Conservation (phyloP, 1,140 invertebrate species). For the Drosophila quadrilineata region DNA sequence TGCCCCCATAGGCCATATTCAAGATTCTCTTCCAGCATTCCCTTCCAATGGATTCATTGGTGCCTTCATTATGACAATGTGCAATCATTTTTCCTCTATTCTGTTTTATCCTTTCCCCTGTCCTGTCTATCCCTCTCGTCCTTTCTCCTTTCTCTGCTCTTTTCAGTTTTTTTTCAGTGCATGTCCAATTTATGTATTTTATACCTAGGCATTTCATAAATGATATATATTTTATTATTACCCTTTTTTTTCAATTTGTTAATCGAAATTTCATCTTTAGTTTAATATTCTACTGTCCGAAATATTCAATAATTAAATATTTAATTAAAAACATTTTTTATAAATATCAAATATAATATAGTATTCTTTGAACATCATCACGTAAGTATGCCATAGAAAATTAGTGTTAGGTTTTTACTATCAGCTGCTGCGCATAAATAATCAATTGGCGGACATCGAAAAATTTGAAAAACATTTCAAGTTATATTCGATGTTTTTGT, state of each 20-base stretch:
- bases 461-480: too few species aligned
- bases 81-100: too few species aligned
- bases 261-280: constrained; percentile 56
- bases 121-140: not conserved
- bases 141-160: not conserved
- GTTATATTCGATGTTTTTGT: too few species aligned
- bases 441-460: too few species aligned
- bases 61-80: constrained; percentile 33
- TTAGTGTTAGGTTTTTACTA: too few species aligned
- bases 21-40: not conserved
- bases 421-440: too few species aligned
- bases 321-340: too few species aligned
- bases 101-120: not conserved
- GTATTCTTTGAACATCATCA: too few species aligned
- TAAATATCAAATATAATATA: too few species aligned
- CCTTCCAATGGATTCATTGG: not conserved
- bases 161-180: constrained; percentile 20
- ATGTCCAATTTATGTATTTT: constrained; percentile 15
- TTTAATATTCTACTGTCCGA: constrained; percentile 39
- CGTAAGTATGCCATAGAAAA: too few species aligned
- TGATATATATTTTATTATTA: constrained; percentile 41
- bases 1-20: constrained; percentile 56
- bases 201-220: too few species aligned
- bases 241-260: constrained; percentile 60
- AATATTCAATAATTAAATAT: constrained; percentile 54